Conservation (phyloP, 2,113 vertebrate species). For the Cyprinodon tularosa region DNA sequence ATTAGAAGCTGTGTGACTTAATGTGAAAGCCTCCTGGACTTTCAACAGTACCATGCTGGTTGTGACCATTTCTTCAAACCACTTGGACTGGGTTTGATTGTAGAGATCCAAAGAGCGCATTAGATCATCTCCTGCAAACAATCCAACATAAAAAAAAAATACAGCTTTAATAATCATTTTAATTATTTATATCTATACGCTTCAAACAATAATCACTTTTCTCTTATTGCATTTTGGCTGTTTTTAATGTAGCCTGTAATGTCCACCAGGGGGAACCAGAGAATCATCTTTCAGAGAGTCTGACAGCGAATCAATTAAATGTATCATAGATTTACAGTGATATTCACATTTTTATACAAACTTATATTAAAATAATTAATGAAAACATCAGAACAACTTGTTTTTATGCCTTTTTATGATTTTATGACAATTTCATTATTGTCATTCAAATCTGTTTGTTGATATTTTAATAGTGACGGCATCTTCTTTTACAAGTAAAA, state of each 20-base stretch:
- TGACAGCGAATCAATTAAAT: neutral
- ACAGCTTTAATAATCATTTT: neutral
- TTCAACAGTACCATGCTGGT: slow-evolving; percentile 85
- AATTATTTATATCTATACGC: neutral
- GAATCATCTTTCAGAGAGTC: neutral
- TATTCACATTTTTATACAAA: neutral
- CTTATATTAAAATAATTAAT: neutral
- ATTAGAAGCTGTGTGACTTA: neutral
- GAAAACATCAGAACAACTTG: neutral
- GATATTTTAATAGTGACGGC: too few species aligned
- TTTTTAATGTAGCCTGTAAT: neutral
- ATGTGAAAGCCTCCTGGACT: too few species aligned
- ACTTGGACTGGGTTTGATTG: slow-evolving; percentile 97
- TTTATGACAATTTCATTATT: neutral
- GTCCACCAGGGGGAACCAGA: slow-evolving; percentile 58
- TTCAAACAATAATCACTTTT: neutral
- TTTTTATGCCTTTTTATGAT: too few species aligned
- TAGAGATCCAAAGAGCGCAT: slow-evolving; percentile 98
- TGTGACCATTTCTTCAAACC: slow-evolving; percentile 99
- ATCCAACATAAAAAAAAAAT: too few species aligned
- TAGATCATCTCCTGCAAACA: slow-evolving; percentile 89
- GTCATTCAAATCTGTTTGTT: neutral
- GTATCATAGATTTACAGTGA: neutral
- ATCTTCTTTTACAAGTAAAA: too few species aligned
- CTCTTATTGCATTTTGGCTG: neutral